Conservation (phyloP, 1,140 invertebrate species). For the Antheraea pernyi region DNA sequence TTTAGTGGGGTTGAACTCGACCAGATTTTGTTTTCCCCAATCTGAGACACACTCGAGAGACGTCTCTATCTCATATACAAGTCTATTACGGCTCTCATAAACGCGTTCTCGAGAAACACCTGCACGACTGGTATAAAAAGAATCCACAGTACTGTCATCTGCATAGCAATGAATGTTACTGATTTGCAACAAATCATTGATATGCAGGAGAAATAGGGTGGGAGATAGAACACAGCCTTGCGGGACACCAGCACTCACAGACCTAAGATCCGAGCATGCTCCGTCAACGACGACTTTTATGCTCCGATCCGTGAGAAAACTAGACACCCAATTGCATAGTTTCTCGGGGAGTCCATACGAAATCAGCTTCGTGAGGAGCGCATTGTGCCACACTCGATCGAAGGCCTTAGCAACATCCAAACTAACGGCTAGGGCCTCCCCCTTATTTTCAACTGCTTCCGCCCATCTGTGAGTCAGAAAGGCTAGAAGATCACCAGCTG, state of each 20-base stretch:
- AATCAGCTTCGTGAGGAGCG: slow-evolving; percentile 34
- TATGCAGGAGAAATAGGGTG: slow-evolving; percentile 16
- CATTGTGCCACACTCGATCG: slow-evolving; percentile 32
- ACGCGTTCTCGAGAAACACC: background rate
- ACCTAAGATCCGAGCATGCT: background rate
- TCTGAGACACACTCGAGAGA: background rate
- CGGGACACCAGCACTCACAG: slow-evolving; percentile 14
- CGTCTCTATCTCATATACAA: background rate
- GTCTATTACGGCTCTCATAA: background rate
- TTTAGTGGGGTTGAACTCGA: background rate
- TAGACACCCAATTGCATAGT: slow-evolving; percentile 16
- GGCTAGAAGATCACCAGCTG: too few relatives aligned
- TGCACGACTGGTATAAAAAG: background rate
- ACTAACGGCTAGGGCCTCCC: too few relatives aligned
- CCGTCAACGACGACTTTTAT: slow-evolving; percentile 14
- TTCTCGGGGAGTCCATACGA: slow-evolving; percentile 21
- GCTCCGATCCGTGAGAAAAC: slow-evolving; percentile 17
- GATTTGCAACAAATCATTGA: slow-evolving; percentile 14
- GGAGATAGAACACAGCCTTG: slow-evolving; percentile 15
- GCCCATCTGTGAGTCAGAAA: too few relatives aligned
- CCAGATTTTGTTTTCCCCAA: background rate
- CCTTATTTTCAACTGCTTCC: too few relatives aligned
- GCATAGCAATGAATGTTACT: slow-evolving; percentile 14
- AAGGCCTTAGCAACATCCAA: too few relatives aligned
- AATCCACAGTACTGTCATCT: slow-evolving; percentile 1